Evolutionary conservation across 2,888 invertebrate genomes (phyloP), one percentile per base, ranked within the genome.

Genomic region (Drosophila dives): DNA sequence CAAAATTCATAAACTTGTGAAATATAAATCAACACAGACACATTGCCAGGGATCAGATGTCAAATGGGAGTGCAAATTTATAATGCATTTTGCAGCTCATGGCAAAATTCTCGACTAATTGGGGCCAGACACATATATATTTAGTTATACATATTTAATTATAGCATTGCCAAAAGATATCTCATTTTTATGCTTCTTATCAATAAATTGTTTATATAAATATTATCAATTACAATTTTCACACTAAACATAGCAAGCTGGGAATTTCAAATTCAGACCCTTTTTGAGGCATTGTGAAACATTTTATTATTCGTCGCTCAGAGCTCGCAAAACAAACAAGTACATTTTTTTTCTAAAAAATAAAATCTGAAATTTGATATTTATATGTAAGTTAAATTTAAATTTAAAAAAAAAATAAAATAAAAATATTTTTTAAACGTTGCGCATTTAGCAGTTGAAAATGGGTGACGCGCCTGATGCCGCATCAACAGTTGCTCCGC

Each of bases 1-100:
- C 71, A 78, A 75, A 71, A 78, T 78, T 78, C 77, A 78, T 78
- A 75, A 78, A 75, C 75, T 75, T 78, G 65, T 78, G 64, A 78
- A 77, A 74, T 78, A 77, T 77, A 75, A 78, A 78, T 75, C 60
- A 75, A 51, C 55, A 20, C 32, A 53, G 36, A 53, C 58, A 48
- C 64, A 70, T 42, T 26, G 42, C 3, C 20, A 32, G 34, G 17
- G 45, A 42, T 33, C 65, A 60, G 45, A 59, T 49, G 23, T 40
- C 61, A 61, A 61, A 51, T 51, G n/a, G 26, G 34, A 33, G 12
- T 8, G 36, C 32, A 20, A 17, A n/a, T 32, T 36, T 49, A 32
- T 20, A 50, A 40, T 33, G 40, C 17, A 15, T 23, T 23, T 45
- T 40, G 40, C 26, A 38, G 29, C 32, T 51, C 17, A 17, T 17